A percentile compares a stretch with the other conserved stretches of the same genome.
Conservation (phyloP, 1,140 invertebrate species). For the Hypsibius dujardini region DNA sequence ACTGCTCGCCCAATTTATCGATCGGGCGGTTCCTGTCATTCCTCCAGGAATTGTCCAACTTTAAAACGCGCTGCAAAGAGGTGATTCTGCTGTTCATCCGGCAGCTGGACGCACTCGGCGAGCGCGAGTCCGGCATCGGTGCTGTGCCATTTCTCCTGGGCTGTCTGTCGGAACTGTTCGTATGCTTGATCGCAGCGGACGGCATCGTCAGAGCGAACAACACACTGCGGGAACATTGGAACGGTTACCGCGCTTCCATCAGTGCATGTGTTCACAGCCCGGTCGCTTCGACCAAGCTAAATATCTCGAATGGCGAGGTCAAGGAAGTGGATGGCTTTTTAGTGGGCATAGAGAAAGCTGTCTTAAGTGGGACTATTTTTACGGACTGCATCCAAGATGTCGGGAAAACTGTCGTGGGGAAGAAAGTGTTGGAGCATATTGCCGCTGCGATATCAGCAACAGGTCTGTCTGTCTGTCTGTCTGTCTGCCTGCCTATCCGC, state of each 20-base stretch:
- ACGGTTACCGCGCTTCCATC: neutral
- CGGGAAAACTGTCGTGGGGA: neutral
- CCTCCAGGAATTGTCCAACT: neutral
- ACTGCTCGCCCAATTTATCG: neutral
- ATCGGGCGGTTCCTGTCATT: neutral
- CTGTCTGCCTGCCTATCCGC: too few relatives aligned
- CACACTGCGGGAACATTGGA: slow-evolving; percentile 6
- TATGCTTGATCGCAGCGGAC: neutral
- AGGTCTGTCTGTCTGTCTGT: too few relatives aligned
- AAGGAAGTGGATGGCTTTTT: neutral
- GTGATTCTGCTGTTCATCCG: neutral
- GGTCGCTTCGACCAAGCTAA: neutral
- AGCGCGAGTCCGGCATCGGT: neutral
- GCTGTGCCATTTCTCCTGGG: neutral
- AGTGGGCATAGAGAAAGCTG: neutral
- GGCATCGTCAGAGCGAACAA: neutral
- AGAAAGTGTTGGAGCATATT: neutral
- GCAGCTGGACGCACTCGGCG: neutral
- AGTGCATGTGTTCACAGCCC: neutral
- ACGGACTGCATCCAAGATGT: neutral
- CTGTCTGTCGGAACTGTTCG: neutral
- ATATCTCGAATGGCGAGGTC: neutral
- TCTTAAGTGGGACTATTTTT: neutral
- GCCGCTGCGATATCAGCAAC: too few relatives aligned
- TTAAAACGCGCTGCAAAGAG: slow-evolving; percentile 5